Conservation (phyloP, 2,888 invertebrate species). For the Gastrophysa polygoni region DNA sequence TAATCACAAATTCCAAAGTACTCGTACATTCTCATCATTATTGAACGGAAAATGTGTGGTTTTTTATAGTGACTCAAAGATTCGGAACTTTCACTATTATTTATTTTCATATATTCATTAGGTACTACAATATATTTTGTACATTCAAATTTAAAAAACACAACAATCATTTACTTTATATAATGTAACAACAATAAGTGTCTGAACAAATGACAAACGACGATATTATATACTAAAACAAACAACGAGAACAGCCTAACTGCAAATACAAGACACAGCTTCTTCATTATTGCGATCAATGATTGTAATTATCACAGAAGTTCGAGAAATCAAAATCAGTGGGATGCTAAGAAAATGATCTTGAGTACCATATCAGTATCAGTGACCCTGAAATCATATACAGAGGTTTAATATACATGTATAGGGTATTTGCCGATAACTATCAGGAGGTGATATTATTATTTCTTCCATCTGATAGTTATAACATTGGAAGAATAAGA, state of each 20-base stretch:
- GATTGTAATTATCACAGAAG: constrained; percentile 61
- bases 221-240: constrained; percentile 33
- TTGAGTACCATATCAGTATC: too few relatives aligned
- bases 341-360: constrained; percentile 23
- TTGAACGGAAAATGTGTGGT: too few relatives aligned
- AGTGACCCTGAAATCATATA: too few relatives aligned
- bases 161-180: constrained; percentile 42
- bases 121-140: constrained; percentile 37
- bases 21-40: too few relatives aligned
- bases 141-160: constrained; percentile 42
- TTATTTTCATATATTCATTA: neutral
- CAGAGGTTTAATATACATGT: too few relatives aligned
- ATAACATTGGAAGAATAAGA: too few relatives aligned
- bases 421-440: too few relatives aligned
- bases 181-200: constrained; percentile 44
- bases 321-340: constrained; percentile 51
- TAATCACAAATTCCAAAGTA: too few relatives aligned
- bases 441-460: too few relatives aligned
- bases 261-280: constrained; percentile 59
- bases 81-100: neutral
- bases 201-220: constrained; percentile 33
- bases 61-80: too few relatives aligned
- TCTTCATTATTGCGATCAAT: constrained; percentile 59
- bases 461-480: too few relatives aligned
- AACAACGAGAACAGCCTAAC: constrained; percentile 55